Base-by-base conservation (phyloP, 2,113 vertebrate species). In the Ploceus nigricollis region DNA sequence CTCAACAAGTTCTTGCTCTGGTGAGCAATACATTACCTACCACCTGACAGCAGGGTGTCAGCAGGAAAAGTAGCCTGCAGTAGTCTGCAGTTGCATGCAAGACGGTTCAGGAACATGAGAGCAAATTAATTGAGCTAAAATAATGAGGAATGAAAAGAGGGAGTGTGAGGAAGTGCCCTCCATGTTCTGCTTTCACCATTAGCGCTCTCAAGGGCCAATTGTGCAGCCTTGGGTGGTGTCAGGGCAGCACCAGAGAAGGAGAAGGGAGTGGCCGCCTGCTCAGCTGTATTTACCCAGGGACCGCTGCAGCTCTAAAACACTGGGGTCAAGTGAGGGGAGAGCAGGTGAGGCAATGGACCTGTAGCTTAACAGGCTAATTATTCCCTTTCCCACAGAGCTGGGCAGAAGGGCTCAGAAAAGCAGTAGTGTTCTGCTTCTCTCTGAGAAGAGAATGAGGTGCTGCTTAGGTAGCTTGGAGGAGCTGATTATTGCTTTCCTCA, bases 351-450 rank as follows among this genome's bases (percentile, higher is more conserved):
- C 77, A 91, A 37, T 80, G 57, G 58, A 48, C 86, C 48, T 10
- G 3, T 28, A 85, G 65, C 56, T 80, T 92, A 83, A 85, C 9
- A 92, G 60, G 50, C 69, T 93, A 89, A 95, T 96, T 90, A 93
- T 91, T 90, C 61, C 27, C 44, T 66, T 94, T 93, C 87, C 72
- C 84, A 60, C 24, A 75, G 61, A 73, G 68, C 11, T 61, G 69
- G 44, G 51, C 50, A 93, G 72, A 91, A 92, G 68, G 80, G 69
- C 71, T 80, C 65, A 94, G 56, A 87, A 50, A 60, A 63, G 61
- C 61, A 56, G 89, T 83, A 69, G 88, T 87, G 37, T 47, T 96
- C 85, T 64, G 69, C 47, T 17, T 61, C 37, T 78, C 71, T 93
- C 37, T 23, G 28, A 39, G 40, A 60, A 86, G 44, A 82, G 56